phyloP scores from a whole-genome alignment of 2,888 invertebrate genomes.

The Rhodophaea formosa region DNA sequence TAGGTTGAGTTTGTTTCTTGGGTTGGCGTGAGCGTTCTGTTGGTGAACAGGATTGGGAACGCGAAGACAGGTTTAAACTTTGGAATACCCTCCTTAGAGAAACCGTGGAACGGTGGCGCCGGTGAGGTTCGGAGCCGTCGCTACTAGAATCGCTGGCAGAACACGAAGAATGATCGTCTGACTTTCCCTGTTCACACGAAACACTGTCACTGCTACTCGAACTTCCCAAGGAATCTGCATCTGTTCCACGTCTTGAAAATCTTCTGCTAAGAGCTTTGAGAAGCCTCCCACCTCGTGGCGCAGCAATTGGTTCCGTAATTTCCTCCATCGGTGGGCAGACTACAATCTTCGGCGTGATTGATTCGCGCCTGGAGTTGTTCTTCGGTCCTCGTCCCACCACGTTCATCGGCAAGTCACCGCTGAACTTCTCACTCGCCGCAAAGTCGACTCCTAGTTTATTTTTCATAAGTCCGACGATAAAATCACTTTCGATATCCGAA shows the following conservation, averaged over 20 bases:
- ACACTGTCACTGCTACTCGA: conserved; percentile 74
- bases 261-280: conserved; percentile 84
- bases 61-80: conserved; percentile 82
- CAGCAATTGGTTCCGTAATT: conserved; percentile 79
- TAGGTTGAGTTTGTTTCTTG: conserved; percentile 84
- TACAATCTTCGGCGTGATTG: conserved; percentile 69
- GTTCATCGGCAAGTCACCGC: conserved; percentile 56
- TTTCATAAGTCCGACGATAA: conserved; percentile 61
- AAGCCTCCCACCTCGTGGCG: conserved; percentile 82
- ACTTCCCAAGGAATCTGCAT: conserved; percentile 67
- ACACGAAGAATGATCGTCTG: conserved; percentile 73
- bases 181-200: conserved; percentile 59
- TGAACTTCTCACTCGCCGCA: conserved; percentile 59
- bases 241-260: conserved; percentile 77
- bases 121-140: conserved; percentile 78
- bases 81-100: conserved; percentile 88
- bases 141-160: conserved; percentile 84
- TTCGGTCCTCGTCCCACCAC: conserved; percentile 44
- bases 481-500: conserved; percentile 39
- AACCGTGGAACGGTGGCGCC: conserved; percentile 80
- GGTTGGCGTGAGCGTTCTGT: conserved; percentile 64
- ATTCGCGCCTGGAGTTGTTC: conserved; percentile 49
- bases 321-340: conserved; percentile 76
- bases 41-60: conserved; percentile 84
- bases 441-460: conserved; percentile 60